Conservation (phyloP, 2,888 invertebrate genomes). For the Diaperis boleti region DNA sequence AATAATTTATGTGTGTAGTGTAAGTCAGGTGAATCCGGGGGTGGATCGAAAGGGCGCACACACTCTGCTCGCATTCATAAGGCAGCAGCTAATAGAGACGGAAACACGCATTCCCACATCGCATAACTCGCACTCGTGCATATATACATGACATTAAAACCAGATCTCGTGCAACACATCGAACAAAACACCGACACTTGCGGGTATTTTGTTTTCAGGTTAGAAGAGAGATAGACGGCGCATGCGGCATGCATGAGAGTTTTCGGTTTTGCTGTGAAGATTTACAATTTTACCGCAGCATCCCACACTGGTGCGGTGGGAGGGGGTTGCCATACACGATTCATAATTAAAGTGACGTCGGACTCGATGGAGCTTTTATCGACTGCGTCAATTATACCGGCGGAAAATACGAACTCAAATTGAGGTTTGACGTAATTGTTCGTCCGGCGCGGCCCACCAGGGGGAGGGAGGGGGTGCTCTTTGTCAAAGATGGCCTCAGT, state of each 20-base stretch:
- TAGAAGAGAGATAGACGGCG: conserved; percentile 13
- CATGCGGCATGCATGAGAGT: conserved; percentile 27
- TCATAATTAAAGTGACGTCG: conserved; percentile 31
- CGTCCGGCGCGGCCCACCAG: conserved; percentile 1
- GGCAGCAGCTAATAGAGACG: conserved; percentile 44
- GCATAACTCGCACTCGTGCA: conserved; percentile 33
- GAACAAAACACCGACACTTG: conserved; percentile 32
- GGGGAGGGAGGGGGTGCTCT: not conserved
- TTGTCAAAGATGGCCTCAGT: not conserved
- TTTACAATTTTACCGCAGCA: conserved; percentile 62
- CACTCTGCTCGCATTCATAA: conserved; percentile 48
- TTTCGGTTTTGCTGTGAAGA: conserved; percentile 33
- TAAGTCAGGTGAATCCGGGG: conserved; percentile 24
- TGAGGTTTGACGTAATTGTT: conserved; percentile 11
- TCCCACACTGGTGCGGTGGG: conserved; percentile 60
- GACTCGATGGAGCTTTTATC: conserved; percentile 30
- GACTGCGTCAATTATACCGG: conserved; percentile 24
- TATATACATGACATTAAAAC: conserved; percentile 37
- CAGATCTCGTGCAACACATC: conserved; percentile 29
- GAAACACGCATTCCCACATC: conserved; percentile 43
- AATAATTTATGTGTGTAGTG: conserved; percentile 34
- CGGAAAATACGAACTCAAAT: conserved; percentile 42
- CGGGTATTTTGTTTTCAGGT: conserved; percentile 17
- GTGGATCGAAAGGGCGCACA: conserved; percentile 42
- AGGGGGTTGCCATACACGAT: conserved; percentile 55